Base-by-base conservation (phyloP, 2,888 invertebrate genomes). In the Griposia aprilina region DNA sequence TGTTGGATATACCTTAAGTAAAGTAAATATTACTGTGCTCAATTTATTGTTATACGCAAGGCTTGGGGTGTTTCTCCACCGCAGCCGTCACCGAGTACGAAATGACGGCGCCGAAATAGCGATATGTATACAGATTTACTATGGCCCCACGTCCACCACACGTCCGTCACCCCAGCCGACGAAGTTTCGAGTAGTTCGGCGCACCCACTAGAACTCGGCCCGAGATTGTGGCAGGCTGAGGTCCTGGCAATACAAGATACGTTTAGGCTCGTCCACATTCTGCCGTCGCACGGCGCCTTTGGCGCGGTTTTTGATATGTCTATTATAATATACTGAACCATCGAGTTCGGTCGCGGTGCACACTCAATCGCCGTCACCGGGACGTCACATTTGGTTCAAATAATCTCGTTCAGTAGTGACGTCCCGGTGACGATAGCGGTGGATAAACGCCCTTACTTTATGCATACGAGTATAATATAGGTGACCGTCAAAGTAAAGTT, bases 1-100 rank as follows among this genome's bases (percentile, higher is more conserved):
- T 60, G 26, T 26, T 48, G 26, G 50, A 30, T 30, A 17, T 52
- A 68, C 23, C 4, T 30, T 68, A 70, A 8, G 2, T 48, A 10
- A 36, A 76, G 10, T n/a, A 45, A 20, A 59, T 30, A 45, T 48
- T 48, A 2, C 36, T 59, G n/a, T 36, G 76, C 15, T 7, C 48
- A 36, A 50, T 71, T 5, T 11, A 74, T 76, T 76, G n/a, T n/a
- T 59, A 57, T 20, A 76, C 20, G 15, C n/a, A 30, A 48, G 17
- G 7, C 30, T 74, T 41, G 13, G 26, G 48, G 8, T 15, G 48
- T 68, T 30, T 23, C 8, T 48, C 48, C 13, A 48, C 36, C 13
- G 36, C 15, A 63, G 23, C 10, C 30, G 30, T 26, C 17, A 62
- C 60, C 36, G 63, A 63, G 63, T 36, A 36, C 1, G 15, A 63